phyloP scores from a whole-genome alignment of 2,797 vertebrate genomes.

The Phoeniculus purpureus region DNA sequence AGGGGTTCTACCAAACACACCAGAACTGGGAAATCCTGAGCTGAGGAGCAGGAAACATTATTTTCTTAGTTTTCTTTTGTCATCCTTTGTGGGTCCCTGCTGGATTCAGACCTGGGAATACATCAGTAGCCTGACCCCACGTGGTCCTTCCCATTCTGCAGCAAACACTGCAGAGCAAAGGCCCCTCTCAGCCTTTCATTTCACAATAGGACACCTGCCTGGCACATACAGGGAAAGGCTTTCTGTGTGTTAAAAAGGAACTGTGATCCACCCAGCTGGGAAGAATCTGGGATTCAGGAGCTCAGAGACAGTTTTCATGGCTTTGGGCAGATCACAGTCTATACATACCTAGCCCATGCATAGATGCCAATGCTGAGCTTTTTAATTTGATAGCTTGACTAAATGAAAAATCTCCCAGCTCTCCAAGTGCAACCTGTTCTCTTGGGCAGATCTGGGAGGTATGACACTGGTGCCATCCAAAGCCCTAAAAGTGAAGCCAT shows the following conservation, averaged over 20 bases:
- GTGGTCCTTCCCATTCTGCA: not conserved
- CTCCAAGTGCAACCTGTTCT: not conserved
- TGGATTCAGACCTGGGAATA: not conserved
- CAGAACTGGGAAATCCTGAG: not conserved
- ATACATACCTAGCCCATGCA: not conserved
- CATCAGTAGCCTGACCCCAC: not conserved
- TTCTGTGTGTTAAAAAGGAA: not conserved
- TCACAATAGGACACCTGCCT: not conserved
- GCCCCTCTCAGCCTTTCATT: not conserved
- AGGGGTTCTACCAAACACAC: not conserved
- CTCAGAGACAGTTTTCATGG: not conserved
- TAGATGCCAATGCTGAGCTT: accelerated
- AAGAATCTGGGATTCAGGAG: not conserved
- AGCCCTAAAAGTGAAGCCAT: not conserved
- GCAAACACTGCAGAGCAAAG: not conserved
- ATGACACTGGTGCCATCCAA: not conserved
- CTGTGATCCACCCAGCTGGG: not conserved
- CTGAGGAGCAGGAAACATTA: not conserved
- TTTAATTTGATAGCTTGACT: not conserved
- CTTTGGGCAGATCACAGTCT: not conserved
- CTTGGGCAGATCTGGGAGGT: not conserved
- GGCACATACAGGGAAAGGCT: not conserved
- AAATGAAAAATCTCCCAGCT: not conserved
- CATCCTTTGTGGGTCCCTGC: not conserved
- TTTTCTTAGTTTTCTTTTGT: not conserved